Base-by-base conservation (phyloP, 1,140 invertebrate species). In the Plodia interpunctella region DNA sequence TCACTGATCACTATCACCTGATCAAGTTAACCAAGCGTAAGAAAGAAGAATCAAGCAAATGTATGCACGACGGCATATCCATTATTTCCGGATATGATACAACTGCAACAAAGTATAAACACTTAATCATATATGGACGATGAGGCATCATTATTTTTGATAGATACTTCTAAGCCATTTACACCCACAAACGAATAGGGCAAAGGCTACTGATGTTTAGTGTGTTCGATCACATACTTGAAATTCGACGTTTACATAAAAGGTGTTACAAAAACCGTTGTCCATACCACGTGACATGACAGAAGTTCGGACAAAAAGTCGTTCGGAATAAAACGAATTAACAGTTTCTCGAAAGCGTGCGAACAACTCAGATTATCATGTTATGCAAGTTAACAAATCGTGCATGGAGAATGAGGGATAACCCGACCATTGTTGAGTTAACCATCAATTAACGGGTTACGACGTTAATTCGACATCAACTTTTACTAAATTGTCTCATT, bases 281-380 rank as follows among this genome's bases (percentile, higher is more conserved):
- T 44, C 50, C 25, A 53, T 13, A 32, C 49, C 21, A 64, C 17
- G 51, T 64, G 62, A 57, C 62, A 64, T 64, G 57, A 11, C 55
- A 54, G 30, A 55, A 6, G 13, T 52, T 50, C 17, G 3, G 55
- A 18, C 15, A 55, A 60, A 60, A 55, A 60, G 53, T 32, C 32
- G 50, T 17, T 32, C 59, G 18, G 50, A 44, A 57, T 52, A 56
- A 32, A 53, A 56, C 44, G 28, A 35, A 28, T 59, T 20, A 56
- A 32, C 30, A 56, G 49, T 32, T 57, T 60, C 62, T 64, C 62
- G 62, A 64, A 59, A 62, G 59, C 35, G 52, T 51, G 51, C 51
- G 51, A 53, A 53, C 51, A 6, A 44, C 4, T 44, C 38, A 25
- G 11, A 53, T 25, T 21, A 20, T 53, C n/a, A 17, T 15, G 51